phyloP scores from a whole-genome alignment of 2,113 vertebrate genomes.

The Nestor notabilis region DNA sequence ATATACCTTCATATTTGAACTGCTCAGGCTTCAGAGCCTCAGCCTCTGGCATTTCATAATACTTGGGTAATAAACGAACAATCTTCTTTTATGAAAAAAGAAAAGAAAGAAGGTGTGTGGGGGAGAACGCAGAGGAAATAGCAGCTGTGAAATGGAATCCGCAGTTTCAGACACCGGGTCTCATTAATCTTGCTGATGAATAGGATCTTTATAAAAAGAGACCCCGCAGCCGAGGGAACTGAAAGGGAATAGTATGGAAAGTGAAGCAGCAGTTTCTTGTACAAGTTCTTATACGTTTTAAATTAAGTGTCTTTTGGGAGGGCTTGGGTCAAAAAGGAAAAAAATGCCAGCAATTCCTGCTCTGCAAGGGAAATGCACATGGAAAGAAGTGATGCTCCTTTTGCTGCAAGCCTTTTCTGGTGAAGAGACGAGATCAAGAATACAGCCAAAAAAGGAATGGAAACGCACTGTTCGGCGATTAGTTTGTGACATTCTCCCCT shows the following conservation, averaged over 20 bases:
- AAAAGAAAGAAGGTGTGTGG: neutral
- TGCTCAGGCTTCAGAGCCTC: conserved; percentile 40
- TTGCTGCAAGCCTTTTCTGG: conserved; percentile 58
- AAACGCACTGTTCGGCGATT: conserved; percentile 58
- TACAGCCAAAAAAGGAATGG: conserved; percentile 67
- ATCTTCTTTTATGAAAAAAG: conserved; percentile 43
- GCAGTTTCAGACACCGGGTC: conserved; percentile 26
- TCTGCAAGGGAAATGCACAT: conserved; percentile 33
- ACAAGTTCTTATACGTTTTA: conserved; percentile 51
- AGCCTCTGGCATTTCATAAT: conserved; percentile 69
- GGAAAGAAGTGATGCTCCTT: conserved; percentile 60
- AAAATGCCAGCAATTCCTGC: conserved; percentile 33
- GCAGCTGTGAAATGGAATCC: conserved; percentile 20
- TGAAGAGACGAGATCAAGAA: conserved; percentile 52
- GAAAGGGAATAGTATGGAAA: conserved; percentile 58
- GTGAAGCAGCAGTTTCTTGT: conserved; percentile 46
- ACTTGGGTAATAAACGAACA: conserved; percentile 60
- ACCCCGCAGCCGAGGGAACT: conserved; percentile 6
- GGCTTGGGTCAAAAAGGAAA: conserved; percentile 18
- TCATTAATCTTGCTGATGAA: conserved; percentile 66
- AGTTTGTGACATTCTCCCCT: conserved; percentile 70
- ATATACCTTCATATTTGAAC: conserved; percentile 65
- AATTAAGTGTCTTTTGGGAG: conserved; percentile 64
- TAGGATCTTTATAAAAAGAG: conserved; percentile 57
- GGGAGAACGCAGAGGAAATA: neutral